Conservation (phyloP, 2,888 invertebrate species). For the Thymelicus lineola region DNA sequence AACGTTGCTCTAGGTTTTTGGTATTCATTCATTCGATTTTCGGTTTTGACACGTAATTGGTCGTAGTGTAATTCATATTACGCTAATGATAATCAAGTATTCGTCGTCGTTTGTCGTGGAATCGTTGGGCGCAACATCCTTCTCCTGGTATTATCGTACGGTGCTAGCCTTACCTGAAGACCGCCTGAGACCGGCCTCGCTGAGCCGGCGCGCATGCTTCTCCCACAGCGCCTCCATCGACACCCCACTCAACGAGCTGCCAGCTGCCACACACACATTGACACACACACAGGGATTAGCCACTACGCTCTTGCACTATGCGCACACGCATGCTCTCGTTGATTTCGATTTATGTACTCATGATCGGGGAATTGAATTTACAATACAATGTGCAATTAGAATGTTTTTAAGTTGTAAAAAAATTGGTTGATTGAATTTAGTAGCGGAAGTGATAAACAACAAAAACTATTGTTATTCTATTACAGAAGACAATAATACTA, state of each 20-base stretch:
- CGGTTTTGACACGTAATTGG: too few species aligned
- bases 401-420: background rate
- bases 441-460: conserved; percentile 58
- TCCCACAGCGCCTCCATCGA: conserved; percentile 91
- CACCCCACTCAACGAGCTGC: conserved; percentile 86
- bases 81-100: background rate
- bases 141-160: conserved; percentile 37
- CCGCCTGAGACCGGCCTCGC: conserved; percentile 90
- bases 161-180: conserved; percentile 87
- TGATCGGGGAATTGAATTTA: conserved; percentile 2
- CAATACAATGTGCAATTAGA: background rate
- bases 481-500: conserved; percentile 69
- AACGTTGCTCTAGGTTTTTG: too few species aligned
- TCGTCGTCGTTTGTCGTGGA: conserved; percentile 29
- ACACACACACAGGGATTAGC: conserved; percentile 80
- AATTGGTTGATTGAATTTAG: conserved; percentile 40
- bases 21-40: too few species aligned
- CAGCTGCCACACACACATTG: conserved; percentile 80
- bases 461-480: conserved; percentile 55
- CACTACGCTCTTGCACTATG: conserved; percentile 56
- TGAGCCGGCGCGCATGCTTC: conserved; percentile 89
- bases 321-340: conserved; percentile 49
- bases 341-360: conserved; percentile 4
- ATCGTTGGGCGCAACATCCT: conserved; percentile 34
- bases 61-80: too few species aligned